A percentile compares a stretch with the other conserved stretches of the same genome.
phyloP scores from a whole-genome alignment of 2,888 invertebrate species.

The Watsonalla cultraria region DNA sequence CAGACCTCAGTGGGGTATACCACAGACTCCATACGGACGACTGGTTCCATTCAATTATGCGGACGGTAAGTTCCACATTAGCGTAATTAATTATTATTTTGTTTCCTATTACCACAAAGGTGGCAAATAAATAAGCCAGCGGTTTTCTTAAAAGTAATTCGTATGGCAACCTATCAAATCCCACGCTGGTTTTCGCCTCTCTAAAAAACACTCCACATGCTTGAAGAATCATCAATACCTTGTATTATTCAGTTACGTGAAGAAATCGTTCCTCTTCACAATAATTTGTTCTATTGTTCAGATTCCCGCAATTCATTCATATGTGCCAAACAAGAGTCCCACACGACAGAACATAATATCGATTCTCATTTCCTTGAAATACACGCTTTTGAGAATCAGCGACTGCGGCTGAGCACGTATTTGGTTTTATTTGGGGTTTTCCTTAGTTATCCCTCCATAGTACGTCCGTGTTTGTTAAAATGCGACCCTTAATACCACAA shows the following conservation, averaged over 20 bases:
- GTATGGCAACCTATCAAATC: no score
- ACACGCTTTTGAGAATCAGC: neutral
- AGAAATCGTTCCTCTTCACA: no score
- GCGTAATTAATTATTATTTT: neutral
- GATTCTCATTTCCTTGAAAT: neutral
- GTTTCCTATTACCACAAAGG: no score
- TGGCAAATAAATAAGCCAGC: no score
- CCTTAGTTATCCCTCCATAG: neutral
- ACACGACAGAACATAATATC: neutral
- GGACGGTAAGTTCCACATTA: slow-evolving; percentile 75
- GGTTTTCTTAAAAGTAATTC: no score
- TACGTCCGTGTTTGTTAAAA: slow-evolving; percentile 1
- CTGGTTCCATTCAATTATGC: slow-evolving; percentile 81
- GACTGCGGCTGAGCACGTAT: slow-evolving; percentile 1
- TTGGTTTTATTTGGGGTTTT: slow-evolving; percentile 2
- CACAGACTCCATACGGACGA: slow-evolving; percentile 84
- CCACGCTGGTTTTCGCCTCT: no score
- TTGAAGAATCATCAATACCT: no score
- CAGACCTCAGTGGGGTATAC: slow-evolving; percentile 89
- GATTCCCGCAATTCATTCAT: neutral
- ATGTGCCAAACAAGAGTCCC: neutral
- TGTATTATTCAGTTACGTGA: no score
- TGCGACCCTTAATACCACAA: neutral
- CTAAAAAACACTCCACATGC: no score
- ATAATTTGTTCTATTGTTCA: no score